Evolutionary conservation across 1,140 invertebrate genomes (phyloP).

Genomic region (Papilio polytes): DNA sequence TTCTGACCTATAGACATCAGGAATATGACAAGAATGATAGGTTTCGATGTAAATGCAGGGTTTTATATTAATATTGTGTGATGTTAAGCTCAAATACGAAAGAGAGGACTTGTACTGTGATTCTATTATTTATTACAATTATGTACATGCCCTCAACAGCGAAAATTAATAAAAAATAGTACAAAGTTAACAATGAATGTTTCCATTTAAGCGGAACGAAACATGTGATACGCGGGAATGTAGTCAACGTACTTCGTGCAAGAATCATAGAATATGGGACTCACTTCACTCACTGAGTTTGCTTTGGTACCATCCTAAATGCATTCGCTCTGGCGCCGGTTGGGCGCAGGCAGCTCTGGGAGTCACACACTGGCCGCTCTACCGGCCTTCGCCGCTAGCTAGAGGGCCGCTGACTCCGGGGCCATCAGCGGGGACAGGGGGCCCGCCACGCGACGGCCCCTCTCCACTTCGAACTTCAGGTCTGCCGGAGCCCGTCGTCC

Average conservation of each 20-base stretch:
- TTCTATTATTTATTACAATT: conserved; percentile 69
- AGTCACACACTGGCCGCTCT: conserved; percentile 76
- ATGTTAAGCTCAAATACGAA: conserved; percentile 62
- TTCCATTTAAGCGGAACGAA: conserved; percentile 58
- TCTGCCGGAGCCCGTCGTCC: conserved; percentile 85
- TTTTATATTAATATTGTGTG: conserved; percentile 51
- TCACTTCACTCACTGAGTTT: conserved; percentile 71
- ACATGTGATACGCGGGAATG: conserved; percentile 67
- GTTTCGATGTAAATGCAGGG: background rate
- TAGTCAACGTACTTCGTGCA: conserved; percentile 53
- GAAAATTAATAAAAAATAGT: conserved; percentile 66
- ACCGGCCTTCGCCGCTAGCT: conserved; percentile 75
- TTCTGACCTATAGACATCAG: background rate
- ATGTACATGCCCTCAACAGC: conserved; percentile 68
- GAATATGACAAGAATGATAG: background rate
- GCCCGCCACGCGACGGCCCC: conserved; percentile 89
- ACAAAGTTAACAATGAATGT: conserved; percentile 73
- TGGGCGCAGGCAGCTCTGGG: conserved; percentile 50
- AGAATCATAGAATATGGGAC: conserved; percentile 57
- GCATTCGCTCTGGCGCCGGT: conserved; percentile 57
- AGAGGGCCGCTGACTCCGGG: conserved; percentile 89
- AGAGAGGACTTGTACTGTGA: conserved; percentile 61
- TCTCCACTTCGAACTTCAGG: conserved; percentile 91
- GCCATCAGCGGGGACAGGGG: conserved; percentile 92
- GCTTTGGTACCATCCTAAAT: conserved; percentile 76